Conservation (phyloP, 2,797 vertebrate genomes). For the Tokudaia muenninki region DNA sequence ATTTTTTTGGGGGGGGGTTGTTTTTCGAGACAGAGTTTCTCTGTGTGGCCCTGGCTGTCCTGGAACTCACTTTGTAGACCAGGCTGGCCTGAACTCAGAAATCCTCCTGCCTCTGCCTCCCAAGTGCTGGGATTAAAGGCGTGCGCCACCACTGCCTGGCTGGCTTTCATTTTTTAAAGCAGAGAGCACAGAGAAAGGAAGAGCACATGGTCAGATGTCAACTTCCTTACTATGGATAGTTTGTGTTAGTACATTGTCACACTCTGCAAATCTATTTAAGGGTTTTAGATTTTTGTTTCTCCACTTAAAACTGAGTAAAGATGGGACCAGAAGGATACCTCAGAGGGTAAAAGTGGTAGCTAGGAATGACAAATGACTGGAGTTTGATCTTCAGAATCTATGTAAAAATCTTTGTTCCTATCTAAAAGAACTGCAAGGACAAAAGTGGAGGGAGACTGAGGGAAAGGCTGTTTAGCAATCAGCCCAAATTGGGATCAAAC, state of each 20-base stretch:
- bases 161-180: background rate
- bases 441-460: no score
- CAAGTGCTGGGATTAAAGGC: no score
- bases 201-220: background rate
- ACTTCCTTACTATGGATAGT: background rate
- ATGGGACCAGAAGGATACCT: background rate
- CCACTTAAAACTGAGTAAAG: background rate
- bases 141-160: no score
- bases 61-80: no score
- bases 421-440: no score
- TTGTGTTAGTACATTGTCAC: background rate
- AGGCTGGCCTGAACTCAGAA: no score
- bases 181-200: background rate
- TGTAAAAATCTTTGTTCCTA: no score
- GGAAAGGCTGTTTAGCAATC: no score
- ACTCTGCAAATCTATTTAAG: conserved; percentile 11
- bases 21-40: no score
- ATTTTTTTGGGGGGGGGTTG: background rate
- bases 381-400: background rate
- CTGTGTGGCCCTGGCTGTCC: no score
- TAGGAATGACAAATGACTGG: background rate
- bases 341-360: background rate
- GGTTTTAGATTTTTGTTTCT: conserved; percentile 17
- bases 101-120: no score
- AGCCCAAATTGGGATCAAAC: no score